A percentile compares a stretch with the other conserved stretches of the same genome.
These are phyloP conservation scores for Popillia japonica DNA, from an alignment of 1,140 invertebrate genomes.

Conservation along the genomic window DNA sequence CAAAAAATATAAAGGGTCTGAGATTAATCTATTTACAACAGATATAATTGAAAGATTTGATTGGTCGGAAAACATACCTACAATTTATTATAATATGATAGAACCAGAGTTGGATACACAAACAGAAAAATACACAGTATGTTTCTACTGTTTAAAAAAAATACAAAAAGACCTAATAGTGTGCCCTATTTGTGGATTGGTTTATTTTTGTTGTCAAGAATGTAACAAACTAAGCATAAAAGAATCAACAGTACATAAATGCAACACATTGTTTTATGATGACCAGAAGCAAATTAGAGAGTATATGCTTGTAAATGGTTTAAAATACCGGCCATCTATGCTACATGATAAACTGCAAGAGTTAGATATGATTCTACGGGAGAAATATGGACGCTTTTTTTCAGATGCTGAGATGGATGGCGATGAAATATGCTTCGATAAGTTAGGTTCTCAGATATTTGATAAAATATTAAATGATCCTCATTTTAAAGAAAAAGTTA, in stretches of 20 bases:
- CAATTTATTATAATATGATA: neutral
- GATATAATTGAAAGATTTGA: constrained; percentile 16
- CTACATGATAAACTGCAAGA: neutral
- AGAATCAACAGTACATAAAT: constrained; percentile 39
- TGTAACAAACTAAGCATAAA: constrained; percentile 49
- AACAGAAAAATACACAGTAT: constrained; percentile 50
- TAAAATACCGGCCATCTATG: neutral
- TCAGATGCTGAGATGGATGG: neutral
- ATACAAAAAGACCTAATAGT: constrained; percentile 44
- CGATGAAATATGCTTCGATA: neutral
- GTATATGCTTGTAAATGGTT: neutral
- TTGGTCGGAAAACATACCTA: constrained; percentile 4
- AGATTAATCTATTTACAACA: neutral
- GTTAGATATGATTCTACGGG: neutral
- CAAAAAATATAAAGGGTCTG: neutral
- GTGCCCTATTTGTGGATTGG: constrained; percentile 51
- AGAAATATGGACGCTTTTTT: neutral
- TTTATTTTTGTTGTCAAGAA: constrained; percentile 52
- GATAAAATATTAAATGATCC: neutral
- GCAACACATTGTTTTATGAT: constrained; percentile 50
- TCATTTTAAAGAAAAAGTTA: neutral
- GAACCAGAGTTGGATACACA: constrained; percentile 36
- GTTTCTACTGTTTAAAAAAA: constrained; percentile 51
- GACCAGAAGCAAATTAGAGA: constrained; percentile 29
- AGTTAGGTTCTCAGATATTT: neutral